Evolutionary conservation across 2,888 invertebrate genomes (phyloP).

Genomic region (Eristalis pertinax): DNA sequence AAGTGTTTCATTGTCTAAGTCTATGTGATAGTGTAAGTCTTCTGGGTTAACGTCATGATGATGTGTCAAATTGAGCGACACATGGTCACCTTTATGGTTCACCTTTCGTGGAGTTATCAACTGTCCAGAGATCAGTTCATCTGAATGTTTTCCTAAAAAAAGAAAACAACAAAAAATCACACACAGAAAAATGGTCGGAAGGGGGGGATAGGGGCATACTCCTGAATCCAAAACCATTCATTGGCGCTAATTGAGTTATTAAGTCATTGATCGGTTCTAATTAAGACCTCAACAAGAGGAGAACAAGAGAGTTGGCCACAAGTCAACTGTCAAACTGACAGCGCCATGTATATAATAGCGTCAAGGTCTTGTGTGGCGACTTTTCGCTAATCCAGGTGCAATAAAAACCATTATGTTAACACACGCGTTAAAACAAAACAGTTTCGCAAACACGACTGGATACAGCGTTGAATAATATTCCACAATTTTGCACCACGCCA

Average conservation of each 20-base stretch:
- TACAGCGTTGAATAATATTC: not conserved
- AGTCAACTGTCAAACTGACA: constrained; percentile 33
- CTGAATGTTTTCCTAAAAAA: constrained; percentile 78
- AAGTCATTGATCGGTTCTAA: constrained; percentile 54
- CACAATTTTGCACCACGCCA: constrained; percentile 35
- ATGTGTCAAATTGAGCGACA: constrained; percentile 79
- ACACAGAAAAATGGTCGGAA: too few relatives aligned
- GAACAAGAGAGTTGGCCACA: not conserved
- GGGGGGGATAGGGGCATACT: not conserved
- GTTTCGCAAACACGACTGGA: not conserved
- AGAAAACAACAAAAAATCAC: not conserved
- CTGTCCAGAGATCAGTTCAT: constrained; percentile 77
- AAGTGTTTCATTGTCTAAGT: constrained; percentile 78
- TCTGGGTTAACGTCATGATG: constrained; percentile 75
- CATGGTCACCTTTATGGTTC: constrained; percentile 77
- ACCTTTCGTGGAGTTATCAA: constrained; percentile 80
- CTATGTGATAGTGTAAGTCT: constrained; percentile 76
- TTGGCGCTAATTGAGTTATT: constrained; percentile 58
- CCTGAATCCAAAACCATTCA: constrained; percentile 24
- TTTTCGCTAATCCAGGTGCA: constrained; percentile 59
- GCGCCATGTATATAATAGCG: not conserved
- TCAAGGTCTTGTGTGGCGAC: constrained; percentile 53
- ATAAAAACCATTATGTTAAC: constrained; percentile 51
- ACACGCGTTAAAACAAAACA: constrained; percentile 35
- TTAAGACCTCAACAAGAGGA: constrained; percentile 48